Evolutionary conservation across 2,113 vertebrate species (phyloP).

Genomic region (Tragelaphus imberbis): DNA sequence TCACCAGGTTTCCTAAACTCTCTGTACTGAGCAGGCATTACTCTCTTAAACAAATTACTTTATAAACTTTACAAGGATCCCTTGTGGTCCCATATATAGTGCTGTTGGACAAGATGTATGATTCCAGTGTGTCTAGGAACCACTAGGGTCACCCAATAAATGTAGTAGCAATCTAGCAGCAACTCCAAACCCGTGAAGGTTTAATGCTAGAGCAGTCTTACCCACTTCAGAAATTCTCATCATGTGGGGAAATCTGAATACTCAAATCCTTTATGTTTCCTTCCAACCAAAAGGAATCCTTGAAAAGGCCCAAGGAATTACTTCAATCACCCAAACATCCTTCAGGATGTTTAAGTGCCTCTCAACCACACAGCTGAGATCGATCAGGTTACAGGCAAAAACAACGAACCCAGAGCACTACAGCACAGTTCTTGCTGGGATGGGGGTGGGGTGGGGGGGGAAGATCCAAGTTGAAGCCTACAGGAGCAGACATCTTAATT

Average conservation of each 20-base stretch:
- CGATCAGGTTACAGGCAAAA: background rate
- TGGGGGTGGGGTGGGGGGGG: rapidly evolving
- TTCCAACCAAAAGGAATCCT: background rate
- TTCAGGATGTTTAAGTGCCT: background rate
- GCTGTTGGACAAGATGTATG: background rate
- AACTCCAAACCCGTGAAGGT: background rate
- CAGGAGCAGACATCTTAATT: background rate
- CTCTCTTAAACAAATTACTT: slow-evolving; percentile 2
- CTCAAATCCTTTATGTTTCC: background rate
- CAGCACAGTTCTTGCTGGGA: background rate
- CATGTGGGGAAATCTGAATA: background rate
- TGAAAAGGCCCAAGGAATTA: background rate
- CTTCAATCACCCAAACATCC: background rate
- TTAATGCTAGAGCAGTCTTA: background rate
- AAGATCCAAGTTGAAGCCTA: background rate
- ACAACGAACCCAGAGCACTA: background rate
- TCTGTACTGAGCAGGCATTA: background rate
- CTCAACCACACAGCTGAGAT: background rate
- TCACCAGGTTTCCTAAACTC: background rate
- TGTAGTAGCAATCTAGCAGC: background rate
- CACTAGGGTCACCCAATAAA: background rate
- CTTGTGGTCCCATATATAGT: background rate
- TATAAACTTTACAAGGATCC: background rate
- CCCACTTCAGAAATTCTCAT: background rate
- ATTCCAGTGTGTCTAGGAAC: background rate